Conservation (phyloP, 1,140 invertebrate genomes). For the Vanessa atalanta region DNA sequence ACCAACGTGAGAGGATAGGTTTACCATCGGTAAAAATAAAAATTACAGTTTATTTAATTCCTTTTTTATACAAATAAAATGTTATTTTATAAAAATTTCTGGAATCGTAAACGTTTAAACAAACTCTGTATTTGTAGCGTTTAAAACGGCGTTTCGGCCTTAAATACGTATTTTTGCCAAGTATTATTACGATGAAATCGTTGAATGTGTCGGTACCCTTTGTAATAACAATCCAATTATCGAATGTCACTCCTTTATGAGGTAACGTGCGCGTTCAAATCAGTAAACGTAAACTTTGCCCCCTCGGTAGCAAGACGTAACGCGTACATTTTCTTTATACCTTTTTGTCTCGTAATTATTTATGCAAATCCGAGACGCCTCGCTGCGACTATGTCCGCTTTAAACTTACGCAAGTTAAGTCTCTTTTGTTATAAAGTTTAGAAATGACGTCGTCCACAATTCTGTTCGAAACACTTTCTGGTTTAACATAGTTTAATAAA, state of each 20-base stretch:
- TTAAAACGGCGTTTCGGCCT: no score
- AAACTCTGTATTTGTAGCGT: background rate
- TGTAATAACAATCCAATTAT: conserved; percentile 46
- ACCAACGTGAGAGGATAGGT: background rate
- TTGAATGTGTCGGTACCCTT: conserved; percentile 39
- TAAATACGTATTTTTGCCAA: background rate
- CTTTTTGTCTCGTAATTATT: conserved; percentile 43
- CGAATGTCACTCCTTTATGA: conserved; percentile 38
- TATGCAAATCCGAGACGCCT: conserved; percentile 40
- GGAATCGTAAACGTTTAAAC: background rate
- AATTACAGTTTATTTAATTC: background rate
- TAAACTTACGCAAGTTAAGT: background rate
- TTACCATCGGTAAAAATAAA: background rate
- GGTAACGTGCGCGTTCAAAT: conserved; percentile 4
- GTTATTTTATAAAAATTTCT: no score
- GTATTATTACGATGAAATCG: conserved; percentile 40
- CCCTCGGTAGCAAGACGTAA: conserved; percentile 22
- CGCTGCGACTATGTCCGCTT: conserved; percentile 13
- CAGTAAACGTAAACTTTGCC: conserved; percentile 6
- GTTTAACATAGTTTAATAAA: conserved; percentile 18
- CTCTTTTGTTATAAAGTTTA: background rate
- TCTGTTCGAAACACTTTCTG: conserved; percentile 21
- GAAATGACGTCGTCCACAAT: background rate
- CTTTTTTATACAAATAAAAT: background rate
- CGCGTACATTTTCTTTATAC: conserved; percentile 2